Base-by-base conservation (phyloP, 2,888 invertebrate species). In the Arrhopalites spinosus region DNA sequence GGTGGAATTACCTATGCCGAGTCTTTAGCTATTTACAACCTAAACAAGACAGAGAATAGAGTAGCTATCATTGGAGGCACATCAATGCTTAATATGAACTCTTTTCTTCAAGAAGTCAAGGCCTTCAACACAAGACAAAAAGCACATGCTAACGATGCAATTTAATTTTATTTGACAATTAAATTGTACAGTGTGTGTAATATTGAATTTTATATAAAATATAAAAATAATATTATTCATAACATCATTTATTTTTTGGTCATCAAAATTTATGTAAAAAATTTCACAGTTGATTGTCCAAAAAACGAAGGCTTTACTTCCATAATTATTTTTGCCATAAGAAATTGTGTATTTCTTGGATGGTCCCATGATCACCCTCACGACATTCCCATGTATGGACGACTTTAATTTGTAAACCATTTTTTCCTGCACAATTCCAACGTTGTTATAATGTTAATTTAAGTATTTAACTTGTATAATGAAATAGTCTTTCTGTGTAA, bases 1-100 rank as follows among this genome's bases (percentile, higher is more conserved):
- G 99, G 99, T 1, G 99, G 99, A 17, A 90, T 92, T 56, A 99
- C 99, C 0, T 99, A 96, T 85, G 98, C 98, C 86, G 99, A 99
- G 86, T 92, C 96, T 0, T 86, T 93, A 25, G 90, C 92, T 47
- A 93, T 98, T 1, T 91, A 96, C 85, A 91, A 88, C 80, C 85
- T 98, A 74, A 95, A 95, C 85, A 89, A 88, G 83, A 88, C 89
- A 68, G 91, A 92, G 85, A 90, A 91, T 0, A 90, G 91, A 1
- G 90, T 91, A 47, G 90, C 91, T 82, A 89, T 96, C 74, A 86
- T 98, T 0, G 98, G 98, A 11, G 96, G 96, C n/a, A 96, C 96
- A 0, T 91, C 91, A 0, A 88, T 98, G 63, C 97, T 96, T 85
- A 98, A 97, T 85, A 93, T 94, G 0, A 86, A 89, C 23, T 91